Conservation (phyloP, 1,140 invertebrate species). For the Gonioctena quinquepunctata region DNA sequence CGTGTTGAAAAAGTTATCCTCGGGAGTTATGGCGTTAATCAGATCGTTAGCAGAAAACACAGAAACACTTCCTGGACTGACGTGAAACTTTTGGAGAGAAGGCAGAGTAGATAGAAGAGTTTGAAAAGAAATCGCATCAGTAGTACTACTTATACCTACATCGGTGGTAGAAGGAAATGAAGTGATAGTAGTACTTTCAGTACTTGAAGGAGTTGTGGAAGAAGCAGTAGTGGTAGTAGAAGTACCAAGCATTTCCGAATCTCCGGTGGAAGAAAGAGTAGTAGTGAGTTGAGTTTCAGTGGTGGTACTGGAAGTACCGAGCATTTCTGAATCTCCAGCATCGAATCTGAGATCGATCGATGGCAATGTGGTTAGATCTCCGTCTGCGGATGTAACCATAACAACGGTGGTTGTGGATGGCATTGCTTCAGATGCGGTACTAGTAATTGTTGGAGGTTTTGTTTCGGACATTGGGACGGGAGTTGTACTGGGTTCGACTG, state of each 20-base stretch:
- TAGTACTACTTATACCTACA: constrained; percentile 9
- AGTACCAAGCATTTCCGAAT: not conserved
- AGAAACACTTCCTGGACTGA: constrained; percentile 49
- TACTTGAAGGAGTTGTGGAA: constrained; percentile 33
- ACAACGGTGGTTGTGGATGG: not conserved
- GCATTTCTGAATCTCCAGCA: not conserved
- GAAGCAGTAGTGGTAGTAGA: constrained; percentile 12
- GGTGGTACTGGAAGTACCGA: constrained; percentile 13
- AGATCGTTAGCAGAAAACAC: constrained; percentile 51
- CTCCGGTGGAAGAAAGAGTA: constrained; percentile 31
- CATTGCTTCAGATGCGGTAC: constrained; percentile 6
- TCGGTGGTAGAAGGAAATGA: not conserved
- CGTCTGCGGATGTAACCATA: too few relatives aligned
- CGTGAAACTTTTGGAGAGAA: constrained; percentile 42
- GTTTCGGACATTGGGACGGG: not conserved
- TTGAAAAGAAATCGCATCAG: constrained; percentile 4
- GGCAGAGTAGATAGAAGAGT: constrained; percentile 33
- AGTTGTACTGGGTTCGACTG: not conserved
- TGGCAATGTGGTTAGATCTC: too few relatives aligned
- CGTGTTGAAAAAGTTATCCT: constrained; percentile 45
- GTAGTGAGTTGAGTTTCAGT: constrained; percentile 9
- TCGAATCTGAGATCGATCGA: too few relatives aligned
- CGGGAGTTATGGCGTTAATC: constrained; percentile 53
- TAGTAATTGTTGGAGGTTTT: constrained; percentile 18
- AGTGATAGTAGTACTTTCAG: constrained; percentile 21